Percentiles rank a stretch among this genome's conserved stretches.
phyloP scores from a whole-genome alignment of 2,888 invertebrate species.

The Phyllotreta striolata region DNA sequence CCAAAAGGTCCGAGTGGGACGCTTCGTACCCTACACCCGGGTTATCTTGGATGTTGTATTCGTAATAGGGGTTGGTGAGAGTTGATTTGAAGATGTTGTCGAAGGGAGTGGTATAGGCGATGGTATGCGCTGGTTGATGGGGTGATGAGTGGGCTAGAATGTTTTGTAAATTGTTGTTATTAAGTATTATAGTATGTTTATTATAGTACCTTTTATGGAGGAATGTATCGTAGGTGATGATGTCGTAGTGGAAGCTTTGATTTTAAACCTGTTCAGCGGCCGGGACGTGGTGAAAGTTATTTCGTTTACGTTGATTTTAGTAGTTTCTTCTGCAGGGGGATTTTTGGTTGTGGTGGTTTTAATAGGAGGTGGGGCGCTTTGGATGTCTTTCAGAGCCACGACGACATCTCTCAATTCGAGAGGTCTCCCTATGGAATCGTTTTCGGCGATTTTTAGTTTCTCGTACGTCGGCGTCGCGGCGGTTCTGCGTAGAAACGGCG shows the following conservation, averaged over 20 bases:
- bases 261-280: slow-evolving; percentile 1
- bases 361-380: slow-evolving; percentile 48
- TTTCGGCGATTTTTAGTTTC: slow-evolving; percentile 51
- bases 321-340: too few species aligned
- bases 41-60: slow-evolving; percentile 6
- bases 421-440: slow-evolving; percentile 43
- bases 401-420: slow-evolving; percentile 53
- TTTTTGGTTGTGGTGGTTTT: not conserved
- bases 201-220: not conserved
- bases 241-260: not conserved
- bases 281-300: slow-evolving; percentile 8
- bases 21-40: not conserved
- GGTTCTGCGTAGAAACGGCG: slow-evolving; percentile 44
- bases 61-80: not conserved
- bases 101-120: slow-evolving; percentile 10
- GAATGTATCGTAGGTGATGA: not conserved
- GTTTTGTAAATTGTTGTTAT: too few species aligned
- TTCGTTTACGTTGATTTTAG: not conserved
- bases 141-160: not conserved
- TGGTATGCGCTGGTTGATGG: not conserved
- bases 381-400: slow-evolving; percentile 50
- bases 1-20: not conserved
- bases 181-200: too few species aligned
- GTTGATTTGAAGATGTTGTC: not conserved
- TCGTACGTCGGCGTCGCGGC: slow-evolving; percentile 47